Evolutionary conservation across 2,113 vertebrate genomes (phyloP), one percentile per base, ranked within the genome.

Genomic region (Nanorana parkeri): DNA sequence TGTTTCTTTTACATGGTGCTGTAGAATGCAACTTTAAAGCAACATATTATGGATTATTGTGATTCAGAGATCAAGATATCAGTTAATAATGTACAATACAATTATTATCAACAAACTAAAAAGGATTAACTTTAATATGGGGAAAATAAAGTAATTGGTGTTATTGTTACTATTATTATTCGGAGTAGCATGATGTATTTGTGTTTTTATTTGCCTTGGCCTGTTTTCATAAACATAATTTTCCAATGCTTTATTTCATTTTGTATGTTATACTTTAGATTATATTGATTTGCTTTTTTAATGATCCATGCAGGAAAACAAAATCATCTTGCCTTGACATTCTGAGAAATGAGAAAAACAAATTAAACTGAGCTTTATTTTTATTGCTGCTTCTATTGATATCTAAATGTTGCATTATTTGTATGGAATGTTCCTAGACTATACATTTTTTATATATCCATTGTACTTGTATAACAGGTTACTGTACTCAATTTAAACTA

Each of bases 261-360:
- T 32, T n/a, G 17, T 29, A 61, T 52, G 26, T 65, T 64, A 23
- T 4, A 15, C 52, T 11, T 29, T 65, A 54, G 15, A 67, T 21
- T 67, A 29, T 66, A 78, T 78, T 78, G 76, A 78, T 78, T 78
- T 78, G 58, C 20, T 17, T 78, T 78, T 16, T 78, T 78, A 78
- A 78, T 78, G 76, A 66, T 52, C 61, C 76, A 78, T 55, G 76
- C 23, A 65, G 13, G 47, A 23, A 52, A 65, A n/a, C n/a, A 65
- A 51, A 54, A 66, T 65, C 24, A 65, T 52, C 11, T 65, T 24
- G 17, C 76, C 63, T 66, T 78, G 63, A 66, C 61, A 78, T 78
- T 66, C 47, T 54, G 51, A 52, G 52, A 66, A 78, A 78, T 78
- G 61, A 66, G 20, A 78, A 78, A 66, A 65, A n/a, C 61, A 54